Conservation (phyloP, 2,113 vertebrate genomes). For the Loxodonta africana region DNA sequence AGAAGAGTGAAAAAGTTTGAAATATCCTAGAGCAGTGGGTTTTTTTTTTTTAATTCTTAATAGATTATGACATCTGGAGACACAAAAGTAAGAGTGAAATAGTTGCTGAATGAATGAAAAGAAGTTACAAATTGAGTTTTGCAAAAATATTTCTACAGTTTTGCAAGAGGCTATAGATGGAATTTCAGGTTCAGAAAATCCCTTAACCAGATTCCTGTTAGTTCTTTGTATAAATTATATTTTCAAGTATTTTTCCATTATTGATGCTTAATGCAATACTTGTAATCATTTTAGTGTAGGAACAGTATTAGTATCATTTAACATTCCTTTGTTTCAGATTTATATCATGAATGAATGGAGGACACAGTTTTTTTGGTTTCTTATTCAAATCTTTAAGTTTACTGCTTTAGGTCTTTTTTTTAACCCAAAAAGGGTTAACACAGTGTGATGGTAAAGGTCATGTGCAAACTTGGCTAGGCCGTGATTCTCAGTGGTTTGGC, state of each 20-base stretch:
- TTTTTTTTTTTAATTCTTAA: background rate
- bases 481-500: no score
- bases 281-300: constrained; percentile 33
- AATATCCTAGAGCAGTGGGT: background rate
- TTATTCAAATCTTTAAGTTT: constrained; percentile 32
- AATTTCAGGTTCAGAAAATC: constrained; percentile 8
- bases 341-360: constrained; percentile 8
- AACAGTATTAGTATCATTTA: background rate
- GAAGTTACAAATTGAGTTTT: constrained; percentile 34
- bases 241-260: background rate
- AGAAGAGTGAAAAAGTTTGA: constrained; percentile 32
- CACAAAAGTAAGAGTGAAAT: constrained; percentile 38
- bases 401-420: constrained; percentile 17
- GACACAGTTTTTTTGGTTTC: constrained; percentile 11
- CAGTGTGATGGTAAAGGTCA: background rate
- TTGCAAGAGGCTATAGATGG: background rate
- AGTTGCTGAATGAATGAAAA: constrained; percentile 34
- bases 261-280: background rate
- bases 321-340: constrained; percentile 35
- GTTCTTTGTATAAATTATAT: background rate
- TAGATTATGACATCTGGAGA: background rate
- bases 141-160: background rate
- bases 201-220: background rate
- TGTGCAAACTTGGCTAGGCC: no score
- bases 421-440: background rate